Percentiles rank a stretch among this genome's conserved stretches.
Conservation (phyloP, 1,140 invertebrate genomes). For the Bacillus rossius region DNA sequence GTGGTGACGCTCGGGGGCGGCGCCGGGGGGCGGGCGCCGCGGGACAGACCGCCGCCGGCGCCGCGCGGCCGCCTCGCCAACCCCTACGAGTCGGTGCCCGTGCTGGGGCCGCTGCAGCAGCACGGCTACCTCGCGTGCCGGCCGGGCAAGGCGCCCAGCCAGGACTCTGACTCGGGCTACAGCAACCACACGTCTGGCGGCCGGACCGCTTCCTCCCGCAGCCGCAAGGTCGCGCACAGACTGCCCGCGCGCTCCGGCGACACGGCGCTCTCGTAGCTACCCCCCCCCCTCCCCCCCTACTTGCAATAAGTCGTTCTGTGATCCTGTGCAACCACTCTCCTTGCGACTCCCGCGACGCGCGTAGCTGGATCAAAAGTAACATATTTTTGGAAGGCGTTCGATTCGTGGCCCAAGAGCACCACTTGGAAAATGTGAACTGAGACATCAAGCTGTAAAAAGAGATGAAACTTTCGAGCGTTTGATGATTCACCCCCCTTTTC, state of each 20-base stretch:
- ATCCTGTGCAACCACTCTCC: too few species aligned
- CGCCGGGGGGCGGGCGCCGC: neutral
- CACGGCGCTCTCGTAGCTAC: conserved; percentile 8
- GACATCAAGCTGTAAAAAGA: too few species aligned
- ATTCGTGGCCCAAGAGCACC: too few species aligned
- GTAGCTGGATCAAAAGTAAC: too few species aligned
- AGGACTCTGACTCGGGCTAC: conserved; percentile 61
- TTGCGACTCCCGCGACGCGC: too few species aligned
- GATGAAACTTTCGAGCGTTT: too few species aligned
- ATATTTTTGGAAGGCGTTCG: too few species aligned
- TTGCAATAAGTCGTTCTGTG: too few species aligned
- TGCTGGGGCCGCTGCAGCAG: conserved; percentile 44
- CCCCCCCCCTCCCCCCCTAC: neutral
- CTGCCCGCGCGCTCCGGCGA: conserved; percentile 11
- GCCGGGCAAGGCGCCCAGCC: conserved; percentile 24
- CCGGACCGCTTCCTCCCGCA: neutral
- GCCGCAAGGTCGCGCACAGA: conserved; percentile 8
- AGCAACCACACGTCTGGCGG: conserved; percentile 56
- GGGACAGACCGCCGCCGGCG: conserved; percentile 37
- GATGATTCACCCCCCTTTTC: too few species aligned
- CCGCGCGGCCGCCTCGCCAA: conserved; percentile 23
- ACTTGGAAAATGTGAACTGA: too few species aligned
- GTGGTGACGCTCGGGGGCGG: conserved; percentile 40
- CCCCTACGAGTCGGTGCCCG: conserved; percentile 52
- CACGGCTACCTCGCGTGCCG: conserved; percentile 27